phyloP scores from a whole-genome alignment of 2,113 vertebrate genomes.

The Triplophysa tibetana region DNA sequence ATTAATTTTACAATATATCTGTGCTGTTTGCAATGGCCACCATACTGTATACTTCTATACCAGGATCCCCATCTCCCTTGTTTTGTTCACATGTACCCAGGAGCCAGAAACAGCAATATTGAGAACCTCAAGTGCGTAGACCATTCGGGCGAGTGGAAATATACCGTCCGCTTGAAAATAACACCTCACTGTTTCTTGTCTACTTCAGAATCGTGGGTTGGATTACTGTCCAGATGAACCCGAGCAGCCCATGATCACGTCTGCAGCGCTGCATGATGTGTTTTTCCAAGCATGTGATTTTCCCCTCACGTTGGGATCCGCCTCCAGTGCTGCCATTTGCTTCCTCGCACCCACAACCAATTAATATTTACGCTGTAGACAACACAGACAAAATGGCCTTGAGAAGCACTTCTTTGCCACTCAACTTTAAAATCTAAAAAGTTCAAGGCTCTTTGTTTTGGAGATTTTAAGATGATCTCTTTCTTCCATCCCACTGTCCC shows the following conservation, averaged over 20 bases:
- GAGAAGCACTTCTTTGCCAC: constrained; percentile 29
- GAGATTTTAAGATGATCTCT: constrained; percentile 46
- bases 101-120: constrained; percentile 5
- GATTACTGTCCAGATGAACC: constrained; percentile 42
- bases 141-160: background rate
- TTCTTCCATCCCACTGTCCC: constrained; percentile 53
- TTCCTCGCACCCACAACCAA: constrained; percentile 42
- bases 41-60: background rate
- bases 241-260: constrained; percentile 46
- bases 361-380: constrained; percentile 49
- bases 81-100: constrained; percentile 11
- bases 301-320: constrained; percentile 14
- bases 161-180: constrained; percentile 2
- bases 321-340: constrained; percentile 44
- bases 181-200: constrained; percentile 20
- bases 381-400: constrained; percentile 46
- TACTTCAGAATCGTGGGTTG: constrained; percentile 9
- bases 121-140: constrained; percentile 6
- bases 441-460: constrained; percentile 45
- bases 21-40: background rate
- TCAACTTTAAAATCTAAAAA: constrained; percentile 52
- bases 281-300: constrained; percentile 46
- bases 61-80: background rate
- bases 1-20: background rate
- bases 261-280: constrained; percentile 39